Conservation (phyloP, 1,140 invertebrate genomes). For the Leptinotarsa defecta region DNA sequence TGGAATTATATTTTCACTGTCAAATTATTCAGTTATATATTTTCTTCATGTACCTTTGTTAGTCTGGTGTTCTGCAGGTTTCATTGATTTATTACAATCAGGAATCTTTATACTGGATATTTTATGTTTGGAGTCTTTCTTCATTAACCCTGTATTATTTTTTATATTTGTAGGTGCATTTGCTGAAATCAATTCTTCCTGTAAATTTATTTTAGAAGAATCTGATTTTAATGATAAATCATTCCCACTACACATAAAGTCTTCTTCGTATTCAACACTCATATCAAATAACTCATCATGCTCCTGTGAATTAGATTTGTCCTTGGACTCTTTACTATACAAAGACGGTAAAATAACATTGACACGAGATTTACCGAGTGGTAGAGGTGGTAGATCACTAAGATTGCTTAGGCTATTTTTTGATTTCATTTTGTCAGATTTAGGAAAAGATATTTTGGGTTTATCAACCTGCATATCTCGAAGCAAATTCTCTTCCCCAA, state of each 20-base stretch:
- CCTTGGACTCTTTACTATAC: slow-evolving; percentile 49
- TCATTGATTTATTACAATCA: slow-evolving; percentile 13
- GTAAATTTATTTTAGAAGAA: slow-evolving; percentile 16
- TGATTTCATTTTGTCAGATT: slow-evolving; percentile 45
- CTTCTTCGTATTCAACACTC: slow-evolving; percentile 48
- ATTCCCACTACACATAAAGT: slow-evolving; percentile 47
- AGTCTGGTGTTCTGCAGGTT: no score
- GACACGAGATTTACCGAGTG: slow-evolving; percentile 43
- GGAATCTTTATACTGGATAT: slow-evolving; percentile 2
- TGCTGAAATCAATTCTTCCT: slow-evolving; percentile 14
- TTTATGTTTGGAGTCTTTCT: slow-evolving; percentile 13
- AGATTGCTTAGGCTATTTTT: slow-evolving; percentile 42
- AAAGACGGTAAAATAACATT: slow-evolving; percentile 50
- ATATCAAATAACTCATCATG: slow-evolving; percentile 45
- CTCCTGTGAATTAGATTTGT: slow-evolving; percentile 43
- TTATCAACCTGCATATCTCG: slow-evolving; percentile 35
- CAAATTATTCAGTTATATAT: no score
- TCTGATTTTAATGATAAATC: slow-evolving; percentile 31
- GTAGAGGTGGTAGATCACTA: slow-evolving; percentile 43
- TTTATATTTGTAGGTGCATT: not conserved
- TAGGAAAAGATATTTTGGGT: slow-evolving; percentile 38
- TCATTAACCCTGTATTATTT: not conserved
- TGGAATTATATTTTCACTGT: no score
- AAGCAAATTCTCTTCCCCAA: slow-evolving; percentile 13
- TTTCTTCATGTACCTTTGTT: no score